A percentile compares a stretch with the other conserved stretches of the same genome.
These are phyloP conservation scores for Eufriesea mexicana DNA, from an alignment of 1,140 invertebrate genomes.

Conservation along the genomic window DNA sequence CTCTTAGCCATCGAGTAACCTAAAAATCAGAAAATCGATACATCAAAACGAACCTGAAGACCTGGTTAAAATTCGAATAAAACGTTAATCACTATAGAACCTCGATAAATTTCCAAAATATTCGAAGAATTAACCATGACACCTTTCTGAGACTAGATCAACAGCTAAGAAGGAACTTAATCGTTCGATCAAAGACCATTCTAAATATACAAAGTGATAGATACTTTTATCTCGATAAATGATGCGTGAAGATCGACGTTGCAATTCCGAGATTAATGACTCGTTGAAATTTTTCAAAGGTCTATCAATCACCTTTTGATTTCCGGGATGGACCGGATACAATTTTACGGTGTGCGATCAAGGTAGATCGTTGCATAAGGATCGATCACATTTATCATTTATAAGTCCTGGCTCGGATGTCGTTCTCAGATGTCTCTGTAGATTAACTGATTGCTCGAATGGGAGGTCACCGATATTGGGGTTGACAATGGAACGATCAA, in stretches of 20 bases:
- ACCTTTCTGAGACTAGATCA: no score
- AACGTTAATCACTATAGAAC: no score
- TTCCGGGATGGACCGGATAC: constrained; percentile 50
- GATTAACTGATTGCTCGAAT: constrained; percentile 51
- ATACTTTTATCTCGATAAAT: constrained; percentile 8
- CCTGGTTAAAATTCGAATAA: no score
- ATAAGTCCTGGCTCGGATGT: constrained; percentile 9
- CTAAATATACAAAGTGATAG: not conserved
- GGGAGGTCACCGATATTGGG: constrained; percentile 59
- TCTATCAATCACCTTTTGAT: not conserved
- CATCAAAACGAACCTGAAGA: no score
- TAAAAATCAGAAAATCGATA: no score
- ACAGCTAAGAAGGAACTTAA: no score
- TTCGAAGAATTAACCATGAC: no score
- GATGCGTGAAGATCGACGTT: not conserved
- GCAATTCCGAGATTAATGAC: constrained; percentile 12
- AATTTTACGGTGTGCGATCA: constrained; percentile 63
- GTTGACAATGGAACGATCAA: constrained; percentile 52
- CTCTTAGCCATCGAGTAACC: no score
- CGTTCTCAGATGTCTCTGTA: constrained; percentile 33
- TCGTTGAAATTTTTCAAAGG: constrained; percentile 41
- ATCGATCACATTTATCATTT: constrained; percentile 53
- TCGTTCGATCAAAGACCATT: no score
- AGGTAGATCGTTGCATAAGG: constrained; percentile 28
- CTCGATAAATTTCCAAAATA: no score